phyloP scores from a whole-genome alignment of 2,797 vertebrate genomes.

The Trachurus trachurus region DNA sequence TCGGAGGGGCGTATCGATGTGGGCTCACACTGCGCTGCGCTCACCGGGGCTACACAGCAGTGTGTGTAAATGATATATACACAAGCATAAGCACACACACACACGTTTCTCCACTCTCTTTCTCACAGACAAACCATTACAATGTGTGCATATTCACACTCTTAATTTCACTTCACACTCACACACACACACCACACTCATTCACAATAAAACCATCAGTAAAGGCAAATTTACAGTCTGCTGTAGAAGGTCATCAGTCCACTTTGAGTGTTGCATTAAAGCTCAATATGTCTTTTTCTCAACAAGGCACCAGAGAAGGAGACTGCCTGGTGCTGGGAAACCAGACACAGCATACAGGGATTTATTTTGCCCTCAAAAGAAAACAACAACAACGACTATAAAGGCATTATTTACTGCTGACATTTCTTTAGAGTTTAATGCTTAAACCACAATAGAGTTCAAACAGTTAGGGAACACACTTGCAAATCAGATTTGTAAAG shows the following conservation, averaged over 20 bases:
- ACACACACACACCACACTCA: conserved; percentile 14
- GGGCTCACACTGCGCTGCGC: conserved; percentile 62
- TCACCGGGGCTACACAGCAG: conserved; percentile 69
- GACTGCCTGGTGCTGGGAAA: conserved; percentile 56
- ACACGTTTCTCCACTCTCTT: conserved; percentile 21
- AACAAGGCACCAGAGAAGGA: conserved; percentile 31
- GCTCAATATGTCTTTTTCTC: conserved; percentile 50
- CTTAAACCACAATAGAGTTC: background rate
- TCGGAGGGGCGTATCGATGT: conserved; percentile 74
- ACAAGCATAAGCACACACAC: conserved; percentile 5
- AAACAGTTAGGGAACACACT: background rate
- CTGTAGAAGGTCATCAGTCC: conserved; percentile 41
- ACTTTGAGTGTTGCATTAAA: conserved; percentile 47
- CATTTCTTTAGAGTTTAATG: conserved; percentile 21
- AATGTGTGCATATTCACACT: conserved; percentile 15
- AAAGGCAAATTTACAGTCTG: conserved; percentile 48
- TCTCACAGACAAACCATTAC: conserved; percentile 14
- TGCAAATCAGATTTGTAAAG: background rate
- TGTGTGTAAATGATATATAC: conserved; percentile 47
- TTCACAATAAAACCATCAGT: conserved; percentile 28
- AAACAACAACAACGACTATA: conserved; percentile 25
- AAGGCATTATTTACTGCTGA: conserved; percentile 49
- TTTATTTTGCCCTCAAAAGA: conserved; percentile 51
- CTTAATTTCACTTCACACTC: background rate
- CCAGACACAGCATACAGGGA: conserved; percentile 44